phyloP scores from a whole-genome alignment of 2,797 vertebrate species.

The Jordanella pulchra region DNA sequence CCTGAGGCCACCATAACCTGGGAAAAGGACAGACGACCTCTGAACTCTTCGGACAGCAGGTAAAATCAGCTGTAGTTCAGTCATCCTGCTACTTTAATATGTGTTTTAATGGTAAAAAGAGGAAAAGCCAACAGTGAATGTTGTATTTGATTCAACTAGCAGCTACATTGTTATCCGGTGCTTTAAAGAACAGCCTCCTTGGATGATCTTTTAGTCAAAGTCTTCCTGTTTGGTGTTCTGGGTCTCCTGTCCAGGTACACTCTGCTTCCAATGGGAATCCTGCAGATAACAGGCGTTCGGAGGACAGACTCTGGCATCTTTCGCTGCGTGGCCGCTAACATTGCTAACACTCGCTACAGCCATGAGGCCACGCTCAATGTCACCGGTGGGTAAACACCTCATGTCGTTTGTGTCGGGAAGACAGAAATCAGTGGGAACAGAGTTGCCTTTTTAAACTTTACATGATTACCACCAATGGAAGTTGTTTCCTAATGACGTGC shows the following conservation, averaged over 20 bases:
- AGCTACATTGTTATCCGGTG: neutral
- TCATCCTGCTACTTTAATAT: neutral
- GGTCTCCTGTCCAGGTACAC: slow-evolving; percentile 73
- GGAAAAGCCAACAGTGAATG: neutral
- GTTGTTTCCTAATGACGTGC: no score
- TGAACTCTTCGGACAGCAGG: slow-evolving; percentile 69
- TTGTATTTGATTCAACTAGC: neutral
- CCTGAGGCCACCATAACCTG: slow-evolving; percentile 82
- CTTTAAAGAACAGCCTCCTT: neutral
- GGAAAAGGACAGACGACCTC: slow-evolving; percentile 73
- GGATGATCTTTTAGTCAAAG: neutral
- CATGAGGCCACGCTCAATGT: slow-evolving; percentile 77
- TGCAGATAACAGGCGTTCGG: slow-evolving; percentile 77
- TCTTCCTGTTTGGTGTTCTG: neutral
- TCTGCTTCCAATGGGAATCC: slow-evolving; percentile 80
- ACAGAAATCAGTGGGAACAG: neutral
- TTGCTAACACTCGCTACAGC: slow-evolving; percentile 77
- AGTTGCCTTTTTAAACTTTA: no score
- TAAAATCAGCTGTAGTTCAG: no score
- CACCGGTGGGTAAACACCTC: slow-evolving; percentile 62
- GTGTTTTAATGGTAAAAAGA: neutral
- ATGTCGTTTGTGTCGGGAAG: neutral
- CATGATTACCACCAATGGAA: no score
- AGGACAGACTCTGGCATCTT: slow-evolving; percentile 71
- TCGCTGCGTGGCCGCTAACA: slow-evolving; percentile 76